phyloP scores from a whole-genome alignment of 2,888 invertebrate species.

The Spodoptera exigua region DNA sequence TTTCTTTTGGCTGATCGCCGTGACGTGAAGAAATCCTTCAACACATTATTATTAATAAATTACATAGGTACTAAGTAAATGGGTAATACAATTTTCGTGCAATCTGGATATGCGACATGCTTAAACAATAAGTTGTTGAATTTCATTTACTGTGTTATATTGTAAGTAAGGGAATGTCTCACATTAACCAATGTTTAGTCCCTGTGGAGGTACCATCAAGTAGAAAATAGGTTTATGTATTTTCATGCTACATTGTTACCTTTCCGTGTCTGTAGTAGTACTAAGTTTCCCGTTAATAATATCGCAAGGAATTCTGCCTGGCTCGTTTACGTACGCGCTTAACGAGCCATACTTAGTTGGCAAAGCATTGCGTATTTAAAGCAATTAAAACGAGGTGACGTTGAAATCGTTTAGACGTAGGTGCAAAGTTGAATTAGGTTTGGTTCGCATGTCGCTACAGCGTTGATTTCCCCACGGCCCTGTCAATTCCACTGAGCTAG shows the following conservation, averaged over 20 bases:
- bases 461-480: conserved; percentile 79
- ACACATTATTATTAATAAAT: no score
- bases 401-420: conserved; percentile 54
- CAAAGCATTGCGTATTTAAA: conserved; percentile 63
- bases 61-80: no score
- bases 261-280: conserved; percentile 16
- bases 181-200: no score
- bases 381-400: conserved; percentile 61
- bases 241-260: conserved; percentile 10
- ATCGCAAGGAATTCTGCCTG: conserved; percentile 41
- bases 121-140: no score
- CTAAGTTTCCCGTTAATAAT: conserved; percentile 46
- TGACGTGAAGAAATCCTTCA: no score
- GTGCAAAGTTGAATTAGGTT: conserved; percentile 68
- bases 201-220: no score
- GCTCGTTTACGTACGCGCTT: conserved; percentile 44
- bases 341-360: conserved; percentile 53
- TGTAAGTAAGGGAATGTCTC: no score
- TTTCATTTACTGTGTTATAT: no score
- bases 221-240: neutral
- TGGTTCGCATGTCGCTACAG: conserved; percentile 66
- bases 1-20: no score
- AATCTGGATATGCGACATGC: no score
- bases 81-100: no score
- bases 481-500: conserved; percentile 70